phyloP scores from a whole-genome alignment of 2,797 vertebrate genomes.

The Schizothorax lantsangensis region DNA sequence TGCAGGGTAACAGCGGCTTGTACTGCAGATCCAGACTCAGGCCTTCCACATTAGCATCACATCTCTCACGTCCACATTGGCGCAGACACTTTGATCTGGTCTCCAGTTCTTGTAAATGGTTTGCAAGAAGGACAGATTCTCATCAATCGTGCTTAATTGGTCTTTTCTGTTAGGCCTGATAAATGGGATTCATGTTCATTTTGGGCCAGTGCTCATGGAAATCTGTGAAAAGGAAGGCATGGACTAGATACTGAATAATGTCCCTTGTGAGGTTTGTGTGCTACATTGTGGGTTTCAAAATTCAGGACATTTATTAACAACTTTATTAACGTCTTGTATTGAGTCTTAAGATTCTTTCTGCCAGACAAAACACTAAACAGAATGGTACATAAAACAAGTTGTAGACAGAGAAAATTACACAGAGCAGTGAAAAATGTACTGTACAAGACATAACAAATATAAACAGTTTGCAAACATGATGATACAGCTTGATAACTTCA shows the following conservation, averaged over 20 bases:
- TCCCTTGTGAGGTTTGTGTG: constrained; percentile 7
- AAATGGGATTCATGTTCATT: constrained; percentile 44
- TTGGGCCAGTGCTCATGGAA: constrained; percentile 22
- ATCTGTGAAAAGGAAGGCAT: constrained; percentile 16
- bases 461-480: neutral
- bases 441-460: neutral
- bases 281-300: constrained; percentile 6
- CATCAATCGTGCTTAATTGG: constrained; percentile 50
- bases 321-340: neutral
- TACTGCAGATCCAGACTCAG: constrained; percentile 7
- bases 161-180: constrained; percentile 35
- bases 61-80: constrained; percentile 47
- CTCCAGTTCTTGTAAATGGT: constrained; percentile 55
- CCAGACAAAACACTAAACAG: neutral
- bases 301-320: constrained; percentile 9
- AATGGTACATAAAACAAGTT: neutral
- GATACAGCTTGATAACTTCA: neutral
- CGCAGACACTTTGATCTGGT: constrained; percentile 60
- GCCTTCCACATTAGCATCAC: constrained; percentile 49
- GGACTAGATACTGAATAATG: neutral
- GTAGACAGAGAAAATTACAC: neutral
- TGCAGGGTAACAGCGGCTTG: constrained; percentile 17
- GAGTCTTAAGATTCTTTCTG: neutral
- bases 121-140: constrained; percentile 28
- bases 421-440: neutral